A percentile compares a stretch with the other conserved stretches of the same genome.
Evolutionary conservation across 2,113 vertebrate genomes (phyloP).

Genomic region (Anseranas semipalmata): DNA sequence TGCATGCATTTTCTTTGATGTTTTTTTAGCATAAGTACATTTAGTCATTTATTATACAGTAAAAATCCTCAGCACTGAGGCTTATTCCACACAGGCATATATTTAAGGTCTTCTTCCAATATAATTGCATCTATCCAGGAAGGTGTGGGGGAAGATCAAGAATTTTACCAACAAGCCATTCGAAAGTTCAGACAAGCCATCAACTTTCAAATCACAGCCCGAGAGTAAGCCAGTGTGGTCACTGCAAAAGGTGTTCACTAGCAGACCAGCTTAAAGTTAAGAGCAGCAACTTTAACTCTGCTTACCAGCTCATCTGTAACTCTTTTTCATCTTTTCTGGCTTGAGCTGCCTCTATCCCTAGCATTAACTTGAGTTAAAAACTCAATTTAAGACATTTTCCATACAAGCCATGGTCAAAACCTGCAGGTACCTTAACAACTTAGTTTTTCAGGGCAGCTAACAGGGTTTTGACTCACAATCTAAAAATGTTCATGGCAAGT

Average conservation of each 20-base stretch:
- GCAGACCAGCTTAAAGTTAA: neutral
- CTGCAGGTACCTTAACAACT: neutral
- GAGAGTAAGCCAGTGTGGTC: neutral
- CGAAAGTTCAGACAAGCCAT: neutral
- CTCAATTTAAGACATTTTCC: rapidly evolving
- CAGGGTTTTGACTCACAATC: slow-evolving; percentile 2
- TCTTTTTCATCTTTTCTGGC: neutral
- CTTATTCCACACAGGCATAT: neutral
- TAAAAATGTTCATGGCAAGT: neutral
- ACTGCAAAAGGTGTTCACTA: neutral
- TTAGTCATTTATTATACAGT: neutral
- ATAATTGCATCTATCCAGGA: neutral
- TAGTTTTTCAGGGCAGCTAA: neutral
- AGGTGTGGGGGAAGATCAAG: neutral
- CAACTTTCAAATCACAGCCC: neutral
- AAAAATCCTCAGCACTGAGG: neutral
- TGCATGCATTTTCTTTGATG: neutral
- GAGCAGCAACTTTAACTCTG: neutral
- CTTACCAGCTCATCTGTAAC: neutral
- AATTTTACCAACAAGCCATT: neutral
- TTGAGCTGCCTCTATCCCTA: neutral
- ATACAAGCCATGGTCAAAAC: neutral
- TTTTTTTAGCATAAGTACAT: neutral
- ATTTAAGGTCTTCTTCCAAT: neutral
- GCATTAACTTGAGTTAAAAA: neutral